Conservation (phyloP, 2,113 vertebrate species). For the Ginglymostoma cirratum region DNA sequence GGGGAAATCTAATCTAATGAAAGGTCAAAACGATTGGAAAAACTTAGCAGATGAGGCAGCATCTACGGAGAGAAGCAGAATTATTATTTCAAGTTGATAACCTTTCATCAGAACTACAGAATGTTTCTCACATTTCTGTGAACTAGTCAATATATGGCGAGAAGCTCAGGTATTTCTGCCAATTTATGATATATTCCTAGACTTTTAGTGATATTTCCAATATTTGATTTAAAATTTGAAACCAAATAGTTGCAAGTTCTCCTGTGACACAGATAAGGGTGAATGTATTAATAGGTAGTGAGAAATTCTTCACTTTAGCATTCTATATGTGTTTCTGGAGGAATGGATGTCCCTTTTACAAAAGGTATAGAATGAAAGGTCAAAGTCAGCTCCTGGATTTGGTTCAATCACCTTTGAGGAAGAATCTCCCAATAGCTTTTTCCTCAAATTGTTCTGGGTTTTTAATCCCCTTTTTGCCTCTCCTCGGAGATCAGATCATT, state of each 20-base stretch:
- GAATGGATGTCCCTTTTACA: no score
- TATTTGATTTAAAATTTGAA: not conserved
- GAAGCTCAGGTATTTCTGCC: not conserved
- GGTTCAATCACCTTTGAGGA: no score
- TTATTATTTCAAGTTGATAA: no score
- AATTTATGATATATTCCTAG: not conserved
- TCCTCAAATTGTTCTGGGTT: no score
- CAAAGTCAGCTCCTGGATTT: no score
- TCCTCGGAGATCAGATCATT: no score
- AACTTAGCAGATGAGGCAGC: no score
- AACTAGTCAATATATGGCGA: not conserved
- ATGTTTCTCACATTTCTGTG: not conserved
- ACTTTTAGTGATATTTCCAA: not conserved
- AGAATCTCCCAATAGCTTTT: no score
- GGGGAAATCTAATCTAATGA: not conserved
- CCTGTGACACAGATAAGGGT: not conserved
- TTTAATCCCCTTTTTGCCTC: no score
- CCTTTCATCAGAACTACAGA: not conserved
- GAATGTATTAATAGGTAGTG: not conserved
- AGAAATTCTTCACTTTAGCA: not conserved
- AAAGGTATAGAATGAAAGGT: no score
- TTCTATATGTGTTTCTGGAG: no score
- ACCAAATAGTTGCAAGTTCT: not conserved
- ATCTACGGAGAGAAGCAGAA: no score
- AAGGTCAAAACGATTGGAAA: not conserved